These are phyloP conservation scores for Hippolais icterina DNA, from an alignment of 2,113 vertebrate genomes.

Conservation along the genomic window DNA sequence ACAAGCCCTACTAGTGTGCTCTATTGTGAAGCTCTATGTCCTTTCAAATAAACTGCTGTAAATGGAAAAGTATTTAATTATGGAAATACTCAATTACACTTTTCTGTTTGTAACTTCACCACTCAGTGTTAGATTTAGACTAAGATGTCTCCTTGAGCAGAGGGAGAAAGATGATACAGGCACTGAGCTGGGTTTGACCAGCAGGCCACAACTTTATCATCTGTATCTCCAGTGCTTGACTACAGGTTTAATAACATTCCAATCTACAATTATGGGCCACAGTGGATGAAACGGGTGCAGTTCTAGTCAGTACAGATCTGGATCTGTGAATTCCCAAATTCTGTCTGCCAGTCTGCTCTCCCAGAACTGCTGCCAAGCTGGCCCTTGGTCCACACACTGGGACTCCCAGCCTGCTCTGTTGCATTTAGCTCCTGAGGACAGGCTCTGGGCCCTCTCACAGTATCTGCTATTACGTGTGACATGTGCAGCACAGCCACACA, in stretches of 20 bases:
- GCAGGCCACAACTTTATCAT: background rate
- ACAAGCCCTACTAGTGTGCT: background rate
- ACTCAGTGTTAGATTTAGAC: background rate
- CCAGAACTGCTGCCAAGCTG: conserved; percentile 49
- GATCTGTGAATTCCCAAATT: conserved; percentile 18
- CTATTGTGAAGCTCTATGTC: background rate
- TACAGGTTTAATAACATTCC: background rate
- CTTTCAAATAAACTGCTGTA: background rate
- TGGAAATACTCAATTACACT: background rate
- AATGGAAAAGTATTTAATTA: background rate
- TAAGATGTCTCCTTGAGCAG: background rate
- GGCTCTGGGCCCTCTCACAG: conserved; percentile 57
- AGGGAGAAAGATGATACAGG: background rate
- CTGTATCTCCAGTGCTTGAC: background rate
- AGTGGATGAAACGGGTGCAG: background rate
- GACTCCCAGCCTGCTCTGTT: conserved; percentile 17
- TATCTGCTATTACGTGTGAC: conserved; percentile 66
- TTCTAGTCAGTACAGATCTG: background rate
- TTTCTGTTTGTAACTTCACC: background rate
- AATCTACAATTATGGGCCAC: background rate
- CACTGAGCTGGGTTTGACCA: background rate
- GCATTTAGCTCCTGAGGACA: conserved; percentile 24
- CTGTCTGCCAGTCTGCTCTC: conserved; percentile 42
- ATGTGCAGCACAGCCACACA: conserved; percentile 71
- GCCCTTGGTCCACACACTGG: conserved; percentile 1